Base-by-base conservation (phyloP, 2,888 invertebrate genomes). In the Diloba caeruleocephala region DNA sequence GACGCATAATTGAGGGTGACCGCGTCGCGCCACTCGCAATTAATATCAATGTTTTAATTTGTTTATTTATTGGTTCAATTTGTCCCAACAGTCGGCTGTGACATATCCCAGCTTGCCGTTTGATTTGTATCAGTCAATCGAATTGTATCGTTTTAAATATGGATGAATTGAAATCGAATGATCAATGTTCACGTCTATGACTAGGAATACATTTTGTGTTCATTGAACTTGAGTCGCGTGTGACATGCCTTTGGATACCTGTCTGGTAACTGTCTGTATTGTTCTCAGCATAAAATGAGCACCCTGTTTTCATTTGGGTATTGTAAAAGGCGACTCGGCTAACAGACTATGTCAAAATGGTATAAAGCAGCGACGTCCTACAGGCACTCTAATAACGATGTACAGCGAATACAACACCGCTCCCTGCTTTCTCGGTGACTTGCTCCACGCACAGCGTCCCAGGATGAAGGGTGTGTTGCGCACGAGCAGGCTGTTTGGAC, bases 21-120 rank as follows among this genome's bases (percentile, higher is more conserved):
- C 50, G 39, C 37, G 43, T 34, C 52, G 48, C 48, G 58, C 42
- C 61, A 43, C 49, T 60, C 51, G 32, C 69, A 72, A 70, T 70
- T 73, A 70, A 73, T 69, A 73, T 53, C 56, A 65, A 70, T 58
- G 61, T 51, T 70, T 71, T 71, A 70, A 73, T 71, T 56, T 69
- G 70, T 61, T 72, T 73, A 66, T 70, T 69, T 73, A 71, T 73
- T 57, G 53, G 33, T 13, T 48, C 53, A 65, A 59, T 70, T 66
- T 58, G 66, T 54, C 56, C 29, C 29, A 14, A 28, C 38, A 25
- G 46, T 36, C 42, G 31, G 23, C n/a, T n/a, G n/a, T 44, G 39
- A 44, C 13, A 45, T 51, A 65, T 36, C 14, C 37, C 15, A 29
- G 38, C 42, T 66, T 53, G 39, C 42, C 17, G 23, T 39, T 34